phyloP scores from a whole-genome alignment of 2,888 invertebrate species.

The Tryphoninae sp. region DNA sequence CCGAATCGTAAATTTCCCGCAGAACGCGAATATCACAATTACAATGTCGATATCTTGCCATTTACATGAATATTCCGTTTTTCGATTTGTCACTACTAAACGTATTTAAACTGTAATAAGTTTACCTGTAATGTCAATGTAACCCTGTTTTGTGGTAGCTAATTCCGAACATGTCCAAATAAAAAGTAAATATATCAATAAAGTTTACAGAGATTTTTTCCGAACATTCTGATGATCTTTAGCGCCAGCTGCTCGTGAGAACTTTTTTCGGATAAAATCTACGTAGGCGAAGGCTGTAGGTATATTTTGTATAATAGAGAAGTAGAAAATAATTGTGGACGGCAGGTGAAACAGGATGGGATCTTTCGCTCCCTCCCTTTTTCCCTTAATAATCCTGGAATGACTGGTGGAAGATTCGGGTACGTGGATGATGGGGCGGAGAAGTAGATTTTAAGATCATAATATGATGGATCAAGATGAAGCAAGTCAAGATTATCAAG shows the following conservation, averaged over 20 bases:
- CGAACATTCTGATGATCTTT: neutral
- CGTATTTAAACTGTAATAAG: too few relatives aligned
- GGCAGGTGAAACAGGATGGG: constrained; percentile 48
- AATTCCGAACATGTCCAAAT: too few relatives aligned
- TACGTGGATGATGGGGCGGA: neutral
- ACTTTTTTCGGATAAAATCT: constrained; percentile 9
- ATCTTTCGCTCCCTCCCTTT: neutral
- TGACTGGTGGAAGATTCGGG: constrained; percentile 39
- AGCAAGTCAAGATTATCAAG: constrained; percentile 39
- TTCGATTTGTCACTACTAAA: too few relatives aligned
- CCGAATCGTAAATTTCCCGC: too few relatives aligned
- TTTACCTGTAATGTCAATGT: too few relatives aligned
- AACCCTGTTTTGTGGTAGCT: too few relatives aligned
- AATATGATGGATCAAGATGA: constrained; percentile 57
- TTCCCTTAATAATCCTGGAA: constrained; percentile 39
- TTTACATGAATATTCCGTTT: too few relatives aligned
- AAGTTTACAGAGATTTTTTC: neutral
- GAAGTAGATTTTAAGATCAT: constrained; percentile 56
- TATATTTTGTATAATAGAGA: constrained; percentile 12
- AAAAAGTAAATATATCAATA: too few relatives aligned
- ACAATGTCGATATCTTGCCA: too few relatives aligned
- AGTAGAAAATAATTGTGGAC: constrained; percentile 50
- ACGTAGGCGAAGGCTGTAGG: neutral
- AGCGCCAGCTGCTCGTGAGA: neutral
- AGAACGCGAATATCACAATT: too few relatives aligned